Base-by-base conservation (phyloP, 2,888 invertebrate genomes). In the Oscheius sp. region DNA sequence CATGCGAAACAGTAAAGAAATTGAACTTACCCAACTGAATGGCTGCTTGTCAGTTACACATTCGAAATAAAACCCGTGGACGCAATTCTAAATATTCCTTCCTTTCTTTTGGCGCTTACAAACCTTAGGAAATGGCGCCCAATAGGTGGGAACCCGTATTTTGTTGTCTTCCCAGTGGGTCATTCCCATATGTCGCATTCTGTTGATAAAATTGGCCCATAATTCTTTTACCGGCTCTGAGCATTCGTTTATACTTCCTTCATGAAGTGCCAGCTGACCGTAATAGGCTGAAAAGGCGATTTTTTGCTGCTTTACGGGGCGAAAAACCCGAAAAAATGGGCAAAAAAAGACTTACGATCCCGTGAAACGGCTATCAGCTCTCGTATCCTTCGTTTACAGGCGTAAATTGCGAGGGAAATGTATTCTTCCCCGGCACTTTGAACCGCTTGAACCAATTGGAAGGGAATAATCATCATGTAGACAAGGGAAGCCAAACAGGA, bases 381-480 rank as follows among this genome's bases (percentile, higher is more conserved):
- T 16, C 23, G n/a, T 13, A 61, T 61, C 35, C 61, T 35, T 2
- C 16, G 61, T 21, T 43, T 35, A 21, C 61, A 61, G 43, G 43
- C 61, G 6, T 41, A 23, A n/a, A 61, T 16, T 41, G 43, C 43
- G 2, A 61, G 21, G 21, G 35, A n/a, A 18, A 61, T 41, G 61
- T n/a, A 16, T 23, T 61, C 18, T 41, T 61, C 35, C n/a, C 61
- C 61, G 35, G 18, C 27, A 35, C 6, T 23, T 35, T 41, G 35
- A 41, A 61, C 41, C 7, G 23, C 21, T 12, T 41, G 61, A 18
- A 41, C n/a, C 7, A 61, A 23, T n/a, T 61, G 61, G 43, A n/a
- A 61, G 41, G 61, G 61, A 18, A 61, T 41, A 18, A 61, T 43
- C 61, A 61, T 41, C 61, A 61, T 61, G 43, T 61, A 61, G 43